Evolutionary conservation across 2,888 invertebrate genomes (phyloP), one percentile per base, ranked within the genome.

Genomic region (Atethmia centrago): DNA sequence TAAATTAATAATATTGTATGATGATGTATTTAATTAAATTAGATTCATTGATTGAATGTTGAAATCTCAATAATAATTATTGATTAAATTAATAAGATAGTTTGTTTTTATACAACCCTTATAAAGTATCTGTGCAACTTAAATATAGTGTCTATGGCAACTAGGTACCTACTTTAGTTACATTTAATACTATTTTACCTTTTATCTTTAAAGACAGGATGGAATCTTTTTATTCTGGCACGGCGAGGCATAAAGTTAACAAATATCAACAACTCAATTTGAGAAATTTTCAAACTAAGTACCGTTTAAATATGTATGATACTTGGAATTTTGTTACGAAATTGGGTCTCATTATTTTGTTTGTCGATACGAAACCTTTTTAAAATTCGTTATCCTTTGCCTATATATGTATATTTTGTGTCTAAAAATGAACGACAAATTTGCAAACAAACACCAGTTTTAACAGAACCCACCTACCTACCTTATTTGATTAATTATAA

Each of bases 301-400:
- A 62, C 49, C 78, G 63, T 65, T 67, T 73, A 67, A 70, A 65
- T 65, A 56, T 56, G 66, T 65, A 56, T 56, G 66, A 78, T 68
- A 68, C 71, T 74, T 55, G 56, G 42, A 74, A 71, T 69, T 79
- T 63, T 40, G 63, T 49, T 56, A 19, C 31, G 49, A 76, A 71
- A 82, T 75, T 66, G 71, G 68, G 80, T 58, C 83, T 79, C 83
- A 79, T 83, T 79, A 82, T 83, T 68, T 53, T 72, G 65, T 76
- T 79, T 74, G 51, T 66, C 74, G 71, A 69, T 69, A 77, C n/a
- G 51, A 77, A 82, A 70, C 58, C 74, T 74, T 82, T n/a, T 69
- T 42, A 31, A 69, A 66, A 61, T 77, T 62, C 53, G 16, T 47
- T 71, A 71, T 14, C 25, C 7, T 36, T 49, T 62, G 25, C 28